Conservation (phyloP, 2,113 vertebrate genomes). For the Sisor rabdophorus region DNA sequence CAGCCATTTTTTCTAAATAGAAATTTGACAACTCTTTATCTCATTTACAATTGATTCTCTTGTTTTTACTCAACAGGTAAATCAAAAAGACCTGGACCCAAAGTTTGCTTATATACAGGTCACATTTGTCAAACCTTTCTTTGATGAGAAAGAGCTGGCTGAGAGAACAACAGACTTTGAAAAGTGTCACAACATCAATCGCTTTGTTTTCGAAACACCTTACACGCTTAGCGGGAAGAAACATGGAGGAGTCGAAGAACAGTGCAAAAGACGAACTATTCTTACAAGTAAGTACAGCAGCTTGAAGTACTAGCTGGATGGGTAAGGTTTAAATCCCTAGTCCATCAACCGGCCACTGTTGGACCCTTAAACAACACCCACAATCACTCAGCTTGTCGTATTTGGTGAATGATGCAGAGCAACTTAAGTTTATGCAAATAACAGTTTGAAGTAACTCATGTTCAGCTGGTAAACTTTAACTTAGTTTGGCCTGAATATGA, state of each 20-base stretch:
- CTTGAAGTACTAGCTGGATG: no score
- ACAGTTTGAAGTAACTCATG: not conserved
- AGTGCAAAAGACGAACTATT: constrained; percentile 87
- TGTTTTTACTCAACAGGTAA: constrained; percentile 71
- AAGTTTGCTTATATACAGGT: constrained; percentile 93
- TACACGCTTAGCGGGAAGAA: constrained; percentile 94
- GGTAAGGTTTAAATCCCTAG: no score
- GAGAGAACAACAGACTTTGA: constrained; percentile 92
- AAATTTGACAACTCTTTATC: not conserved
- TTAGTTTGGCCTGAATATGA: not conserved
- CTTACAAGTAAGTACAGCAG: constrained; percentile 78
- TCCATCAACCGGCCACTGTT: no score
- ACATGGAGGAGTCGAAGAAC: constrained; percentile 91
- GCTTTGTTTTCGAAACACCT: constrained; percentile 93
- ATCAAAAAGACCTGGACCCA: constrained; percentile 85
- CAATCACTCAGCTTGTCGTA: no score
- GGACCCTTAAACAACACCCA: not conserved
- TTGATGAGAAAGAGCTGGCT: constrained; percentile 87
- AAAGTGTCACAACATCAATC: constrained; percentile 88
- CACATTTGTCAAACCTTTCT: constrained; percentile 91
- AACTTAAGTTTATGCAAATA: no score
- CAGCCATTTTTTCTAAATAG: no score
- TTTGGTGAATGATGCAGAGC: no score
- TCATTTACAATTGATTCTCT: not conserved
- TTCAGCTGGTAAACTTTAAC: not conserved